These are phyloP conservation scores for Carabus problematicus DNA, from an alignment of 2,888 invertebrate genomes.

Conservation along the genomic window DNA sequence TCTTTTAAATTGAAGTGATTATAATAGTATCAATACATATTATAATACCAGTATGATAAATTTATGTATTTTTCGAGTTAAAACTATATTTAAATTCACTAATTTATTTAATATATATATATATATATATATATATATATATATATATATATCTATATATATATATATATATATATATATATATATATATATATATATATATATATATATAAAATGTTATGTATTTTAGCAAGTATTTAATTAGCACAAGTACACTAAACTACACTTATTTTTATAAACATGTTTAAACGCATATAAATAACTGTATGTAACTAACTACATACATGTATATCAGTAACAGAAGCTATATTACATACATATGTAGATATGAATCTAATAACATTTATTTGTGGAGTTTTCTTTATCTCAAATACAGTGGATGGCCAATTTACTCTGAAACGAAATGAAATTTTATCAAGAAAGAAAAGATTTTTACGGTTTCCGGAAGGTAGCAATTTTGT, in stretches of 20 bases:
- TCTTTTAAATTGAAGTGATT: no score
- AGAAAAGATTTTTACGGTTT: slow-evolving; percentile 61
- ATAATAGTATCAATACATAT: no score
- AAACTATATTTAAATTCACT: no score
- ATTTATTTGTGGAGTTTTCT: slow-evolving; percentile 12
- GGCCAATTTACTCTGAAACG: slow-evolving; percentile 13
- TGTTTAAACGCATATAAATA: no score
- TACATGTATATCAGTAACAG: no score
- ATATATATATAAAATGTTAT: slow-evolving; percentile 6
- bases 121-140: no score
- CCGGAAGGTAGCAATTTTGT: slow-evolving; percentile 60
- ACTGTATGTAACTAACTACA: no score
- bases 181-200: slow-evolving; percentile 4
- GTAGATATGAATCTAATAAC: slow-evolving; percentile 4
- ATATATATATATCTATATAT: no score
- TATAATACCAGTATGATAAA: no score
- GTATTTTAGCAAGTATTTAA: neutral
- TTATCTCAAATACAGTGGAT: slow-evolving; percentile 5
- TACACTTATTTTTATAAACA: no score
- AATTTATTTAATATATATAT: no score
- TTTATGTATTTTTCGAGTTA: no score
- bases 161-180: slow-evolving; percentile 11
- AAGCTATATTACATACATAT: neutral
- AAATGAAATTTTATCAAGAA: slow-evolving; percentile 53
- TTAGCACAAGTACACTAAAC: slow-evolving; percentile 4